phyloP scores from a whole-genome alignment of 2,888 invertebrate genomes.

The Globia sparganii region DNA sequence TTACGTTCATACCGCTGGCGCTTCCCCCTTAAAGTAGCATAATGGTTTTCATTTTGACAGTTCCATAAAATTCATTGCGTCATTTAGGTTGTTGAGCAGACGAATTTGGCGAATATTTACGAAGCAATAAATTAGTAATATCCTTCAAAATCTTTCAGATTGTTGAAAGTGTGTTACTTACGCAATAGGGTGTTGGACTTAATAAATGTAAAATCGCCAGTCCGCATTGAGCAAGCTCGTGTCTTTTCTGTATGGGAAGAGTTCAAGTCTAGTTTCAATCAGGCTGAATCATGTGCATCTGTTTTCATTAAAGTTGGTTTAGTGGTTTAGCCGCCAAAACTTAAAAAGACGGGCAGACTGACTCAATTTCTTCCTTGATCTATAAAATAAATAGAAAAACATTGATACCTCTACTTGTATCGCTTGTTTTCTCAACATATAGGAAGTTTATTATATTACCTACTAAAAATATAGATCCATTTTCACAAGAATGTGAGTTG shows the following conservation, averaged over 20 bases:
- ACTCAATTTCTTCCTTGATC: neutral
- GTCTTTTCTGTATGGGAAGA: neutral
- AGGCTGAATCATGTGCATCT: neutral
- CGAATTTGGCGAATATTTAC: neutral
- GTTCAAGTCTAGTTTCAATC: neutral
- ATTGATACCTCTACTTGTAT: neutral
- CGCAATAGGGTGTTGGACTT: neutral
- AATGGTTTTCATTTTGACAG: neutral
- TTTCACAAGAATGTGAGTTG: constrained; percentile 51
- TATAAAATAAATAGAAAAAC: constrained; percentile 5
- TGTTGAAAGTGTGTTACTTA: neutral
- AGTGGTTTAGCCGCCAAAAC: neutral
- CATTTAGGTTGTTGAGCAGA: neutral
- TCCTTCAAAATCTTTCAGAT: neutral
- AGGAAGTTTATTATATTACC: constrained; percentile 46
- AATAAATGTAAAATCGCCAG: neutral
- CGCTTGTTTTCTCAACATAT: constrained; percentile 19
- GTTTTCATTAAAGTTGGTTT: neutral
- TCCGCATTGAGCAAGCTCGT: no score
- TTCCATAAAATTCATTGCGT: neutral
- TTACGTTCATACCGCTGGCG: neutral
- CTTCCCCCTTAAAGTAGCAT: neutral
- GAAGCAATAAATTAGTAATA: neutral
- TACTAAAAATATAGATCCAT: constrained; percentile 43
- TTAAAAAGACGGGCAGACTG: neutral